Percentiles rank a stretch among this genome's conserved stretches.
Evolutionary conservation across 2,113 vertebrate genomes (phyloP).

Genomic region (Tragelaphus imberbis): DNA sequence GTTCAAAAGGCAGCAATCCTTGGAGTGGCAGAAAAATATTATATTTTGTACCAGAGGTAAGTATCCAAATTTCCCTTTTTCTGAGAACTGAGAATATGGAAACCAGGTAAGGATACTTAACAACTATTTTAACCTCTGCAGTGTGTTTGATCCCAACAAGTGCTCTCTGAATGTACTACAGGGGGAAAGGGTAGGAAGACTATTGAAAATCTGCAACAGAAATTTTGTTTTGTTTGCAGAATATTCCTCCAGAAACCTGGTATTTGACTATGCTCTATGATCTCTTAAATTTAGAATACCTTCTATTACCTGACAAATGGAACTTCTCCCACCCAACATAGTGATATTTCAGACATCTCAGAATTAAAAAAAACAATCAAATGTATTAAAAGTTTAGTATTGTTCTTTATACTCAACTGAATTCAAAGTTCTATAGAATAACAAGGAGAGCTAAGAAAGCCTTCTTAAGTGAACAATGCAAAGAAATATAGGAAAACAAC

Average conservation of each 20-base stretch:
- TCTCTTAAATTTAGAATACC: neutral
- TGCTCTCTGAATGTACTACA: neutral
- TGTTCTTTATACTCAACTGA: neutral
- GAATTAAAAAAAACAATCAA: neutral
- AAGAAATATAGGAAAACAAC: no score
- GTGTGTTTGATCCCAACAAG: neutral
- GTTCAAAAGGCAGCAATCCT: neutral
- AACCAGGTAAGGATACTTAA: neutral
- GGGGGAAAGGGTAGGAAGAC: neutral
- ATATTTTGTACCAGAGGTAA: neutral
- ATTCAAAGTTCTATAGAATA: no score
- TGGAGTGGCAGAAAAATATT: neutral
- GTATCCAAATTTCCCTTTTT: neutral
- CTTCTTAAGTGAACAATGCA: no score
- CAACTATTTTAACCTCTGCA: neutral
- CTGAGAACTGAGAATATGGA: neutral
- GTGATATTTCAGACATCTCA: neutral
- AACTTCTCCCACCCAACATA: neutral
- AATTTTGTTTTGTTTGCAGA: neutral
- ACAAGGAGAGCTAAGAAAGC: no score
- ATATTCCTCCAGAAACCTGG: neutral
- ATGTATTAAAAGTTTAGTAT: neutral
- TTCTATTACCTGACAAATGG: neutral
- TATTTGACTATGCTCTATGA: neutral
- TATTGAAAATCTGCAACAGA: neutral